Base-by-base conservation (phyloP, 2,888 invertebrate species). In the Scaptomyza reducta region DNA sequence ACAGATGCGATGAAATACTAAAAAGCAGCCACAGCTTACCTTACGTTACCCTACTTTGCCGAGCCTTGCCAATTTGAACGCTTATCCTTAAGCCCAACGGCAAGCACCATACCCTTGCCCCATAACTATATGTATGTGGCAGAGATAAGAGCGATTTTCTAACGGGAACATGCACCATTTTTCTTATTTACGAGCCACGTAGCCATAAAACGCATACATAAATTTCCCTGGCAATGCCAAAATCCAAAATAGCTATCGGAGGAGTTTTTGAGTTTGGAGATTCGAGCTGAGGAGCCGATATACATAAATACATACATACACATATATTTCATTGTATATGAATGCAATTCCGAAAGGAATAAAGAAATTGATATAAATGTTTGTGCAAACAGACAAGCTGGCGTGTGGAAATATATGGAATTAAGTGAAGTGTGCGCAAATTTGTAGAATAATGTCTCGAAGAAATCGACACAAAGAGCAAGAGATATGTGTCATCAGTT, bases 321-420 rank as follows among this genome's bases (percentile, higher is more conserved):
- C 33, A 33, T 33, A 13, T 10, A 10, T 31, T 31, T 31, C 6
- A 10, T 31, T 33, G 29, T 62, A 60, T 58, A 53, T 58, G 73
- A 70, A 64, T 81, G 80, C 83, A 80, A 71, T 70, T 53, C 55
- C 67, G 74, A 72, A 69, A 73, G 80, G 70, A 74, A 83, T 83
- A 77, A 83, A 80, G 84, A 86, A 87, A 82, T 87, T 80, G 87
- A 82, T 82, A 86, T 86, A 87, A 84, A 82, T 84, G 82, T 73
- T 64, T 71, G 49, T 69, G 69, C 66, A 69, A 77, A 76, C 71
- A 76, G 73, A 35, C 60, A 62, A 42, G 55, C 50, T 50, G 64
- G 18, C 50, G 54, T 47, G 38, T 11, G 16, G 16, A 57, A 63
- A 58, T 44, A 56, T 58, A 75, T 74, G 54, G 69, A 79, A 85